Evolutionary conservation across 2,888 invertebrate genomes (phyloP).

Genomic region (Nymphalis polychloros): DNA sequence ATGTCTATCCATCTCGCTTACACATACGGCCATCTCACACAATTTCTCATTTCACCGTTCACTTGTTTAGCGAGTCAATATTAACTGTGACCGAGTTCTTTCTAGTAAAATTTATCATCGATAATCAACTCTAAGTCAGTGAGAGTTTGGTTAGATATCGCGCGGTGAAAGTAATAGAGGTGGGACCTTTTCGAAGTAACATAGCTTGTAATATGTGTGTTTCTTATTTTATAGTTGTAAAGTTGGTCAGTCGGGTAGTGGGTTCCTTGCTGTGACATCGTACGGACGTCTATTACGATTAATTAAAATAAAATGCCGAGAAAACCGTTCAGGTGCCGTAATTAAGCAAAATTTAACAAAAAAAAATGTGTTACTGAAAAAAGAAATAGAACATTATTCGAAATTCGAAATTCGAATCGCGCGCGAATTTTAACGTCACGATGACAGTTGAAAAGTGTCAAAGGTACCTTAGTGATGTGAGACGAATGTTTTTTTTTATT

Average conservation of each 20-base stretch:
- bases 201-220: conserved; percentile 71
- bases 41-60: conserved; percentile 82
- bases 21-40: conserved; percentile 68
- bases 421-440: conserved; percentile 63
- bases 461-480: conserved; percentile 68
- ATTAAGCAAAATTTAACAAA: conserved; percentile 38
- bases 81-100: conserved; percentile 61
- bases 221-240: conserved; percentile 78
- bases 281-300: conserved; percentile 54
- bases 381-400: conserved; percentile 14
- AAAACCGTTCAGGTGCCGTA: conserved; percentile 56
- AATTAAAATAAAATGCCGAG: conserved; percentile 60
- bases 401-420: conserved; percentile 42
- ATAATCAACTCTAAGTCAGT: conserved; percentile 20
- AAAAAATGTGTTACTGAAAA: conserved; percentile 53
- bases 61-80: conserved; percentile 75
- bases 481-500: conserved; percentile 59
- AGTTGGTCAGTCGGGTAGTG: conserved; percentile 82
- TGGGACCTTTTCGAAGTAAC: conserved; percentile 56
- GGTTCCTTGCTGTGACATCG: conserved; percentile 61
- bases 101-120: conserved; percentile 13
- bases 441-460: conserved; percentile 73
- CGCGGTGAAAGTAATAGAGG: conserved; percentile 42
- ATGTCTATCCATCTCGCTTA: conserved; percentile 58
- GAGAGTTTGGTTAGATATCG: conserved; percentile 25